Percentiles rank a stretch among this genome's conserved stretches.
Evolutionary conservation across 2,797 vertebrate species (phyloP).

Genomic region (Bovichtus diacanthus): DNA sequence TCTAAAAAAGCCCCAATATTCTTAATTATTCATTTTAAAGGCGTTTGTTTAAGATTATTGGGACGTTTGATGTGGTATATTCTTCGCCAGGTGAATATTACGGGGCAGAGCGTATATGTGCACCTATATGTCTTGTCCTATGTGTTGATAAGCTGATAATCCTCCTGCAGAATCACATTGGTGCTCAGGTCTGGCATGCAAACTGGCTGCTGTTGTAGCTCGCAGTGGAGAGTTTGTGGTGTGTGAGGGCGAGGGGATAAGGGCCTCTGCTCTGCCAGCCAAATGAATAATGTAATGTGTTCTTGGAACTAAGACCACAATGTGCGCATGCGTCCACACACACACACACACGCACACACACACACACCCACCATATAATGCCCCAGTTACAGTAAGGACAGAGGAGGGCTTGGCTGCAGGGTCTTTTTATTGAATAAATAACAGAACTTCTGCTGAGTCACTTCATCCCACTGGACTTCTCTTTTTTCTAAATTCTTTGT

Average conservation of each 20-base stretch:
- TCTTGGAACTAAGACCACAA: conserved; percentile 79
- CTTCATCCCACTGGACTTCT: conserved; percentile 16
- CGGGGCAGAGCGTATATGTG: conserved; percentile 30
- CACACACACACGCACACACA: conserved; percentile 48
- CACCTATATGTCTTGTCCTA: conserved; percentile 57
- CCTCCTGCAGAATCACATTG: conserved; percentile 58
- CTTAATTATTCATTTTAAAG: background rate
- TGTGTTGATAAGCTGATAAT: conserved; percentile 72
- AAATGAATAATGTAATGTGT: conserved; percentile 86
- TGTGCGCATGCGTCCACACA: conserved; percentile 59
- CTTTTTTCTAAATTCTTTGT: conserved; percentile 10
- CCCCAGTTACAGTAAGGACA: conserved; percentile 72
- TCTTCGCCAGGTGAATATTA: conserved; percentile 19
- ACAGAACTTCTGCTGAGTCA: conserved; percentile 45
- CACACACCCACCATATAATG: conserved; percentile 62
- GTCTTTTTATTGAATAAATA: conserved; percentile 36
- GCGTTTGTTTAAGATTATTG: background rate
- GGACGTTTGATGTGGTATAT: no score
- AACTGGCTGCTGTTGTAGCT: conserved; percentile 68
- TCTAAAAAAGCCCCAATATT: background rate
- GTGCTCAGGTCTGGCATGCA: conserved; percentile 72
- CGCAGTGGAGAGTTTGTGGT: conserved; percentile 63
- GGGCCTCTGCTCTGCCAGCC: conserved; percentile 78
- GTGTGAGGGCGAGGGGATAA: conserved; percentile 76
- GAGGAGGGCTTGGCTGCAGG: conserved; percentile 43